Evolutionary conservation across 2,797 vertebrate species (phyloP).

Genomic region (Peromyscus aztecus): DNA sequence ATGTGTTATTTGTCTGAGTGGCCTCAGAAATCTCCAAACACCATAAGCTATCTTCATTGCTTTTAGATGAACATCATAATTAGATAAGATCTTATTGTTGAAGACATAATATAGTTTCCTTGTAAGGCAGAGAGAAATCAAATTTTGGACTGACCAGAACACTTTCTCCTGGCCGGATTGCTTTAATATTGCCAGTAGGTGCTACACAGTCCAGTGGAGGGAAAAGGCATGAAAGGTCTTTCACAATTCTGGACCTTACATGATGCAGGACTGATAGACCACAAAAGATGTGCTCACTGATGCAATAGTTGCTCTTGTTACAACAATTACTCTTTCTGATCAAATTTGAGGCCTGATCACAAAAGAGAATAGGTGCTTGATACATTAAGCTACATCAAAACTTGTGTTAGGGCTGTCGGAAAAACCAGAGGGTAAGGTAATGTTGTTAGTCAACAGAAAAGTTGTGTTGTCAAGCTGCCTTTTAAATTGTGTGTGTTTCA

Average conservation of each 20-base stretch:
- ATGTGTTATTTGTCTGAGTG: not conserved
- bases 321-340: not conserved
- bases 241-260: not conserved
- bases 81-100: not conserved
- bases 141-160: not conserved
- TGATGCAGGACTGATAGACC: not conserved
- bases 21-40: not conserved
- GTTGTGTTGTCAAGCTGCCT: not conserved
- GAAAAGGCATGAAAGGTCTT: not conserved
- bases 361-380: not conserved
- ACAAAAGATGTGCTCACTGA: no score
- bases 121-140: not conserved
- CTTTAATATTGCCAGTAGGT: not conserved
- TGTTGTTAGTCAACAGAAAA: not conserved
- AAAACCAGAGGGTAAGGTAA: not conserved
- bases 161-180: not conserved
- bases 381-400: no score
- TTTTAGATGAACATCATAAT: not conserved
- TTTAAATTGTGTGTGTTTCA: no score
- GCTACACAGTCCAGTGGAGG: no score
- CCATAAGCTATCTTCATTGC: not conserved
- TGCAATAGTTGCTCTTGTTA: not conserved
- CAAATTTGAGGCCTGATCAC: not conserved
- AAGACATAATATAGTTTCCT: not conserved
- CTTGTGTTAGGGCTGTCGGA: not conserved